These are phyloP conservation scores for Microtus ochrogaster DNA, from an alignment of 2,113 vertebrate genomes.

Conservation along the genomic window DNA sequence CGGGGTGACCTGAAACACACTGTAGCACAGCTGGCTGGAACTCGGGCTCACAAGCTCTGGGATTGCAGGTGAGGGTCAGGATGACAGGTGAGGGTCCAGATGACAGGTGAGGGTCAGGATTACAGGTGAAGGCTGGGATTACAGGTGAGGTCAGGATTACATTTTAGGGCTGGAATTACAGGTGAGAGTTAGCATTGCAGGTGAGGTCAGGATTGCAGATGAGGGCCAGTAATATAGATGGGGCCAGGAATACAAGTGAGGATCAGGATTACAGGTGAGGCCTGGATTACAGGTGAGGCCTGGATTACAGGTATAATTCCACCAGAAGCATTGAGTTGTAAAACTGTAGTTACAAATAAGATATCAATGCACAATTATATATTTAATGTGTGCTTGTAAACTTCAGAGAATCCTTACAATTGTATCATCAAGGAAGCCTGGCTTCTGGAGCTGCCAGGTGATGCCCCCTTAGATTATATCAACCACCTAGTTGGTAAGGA, in stretches of 20 bases:
- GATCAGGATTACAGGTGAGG: too few relatives aligned
- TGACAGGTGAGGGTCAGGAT: not conserved
- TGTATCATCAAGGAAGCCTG: not conserved
- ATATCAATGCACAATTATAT: not conserved
- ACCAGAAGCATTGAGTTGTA: not conserved
- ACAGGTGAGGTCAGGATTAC: too few relatives aligned
- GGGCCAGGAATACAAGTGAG: too few relatives aligned
- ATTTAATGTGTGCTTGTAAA: not conserved
- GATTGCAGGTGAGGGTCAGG: not conserved
- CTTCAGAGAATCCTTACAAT: not conserved
- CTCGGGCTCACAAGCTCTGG: not conserved
- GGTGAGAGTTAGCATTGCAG: too few relatives aligned
- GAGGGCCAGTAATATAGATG: too few relatives aligned
- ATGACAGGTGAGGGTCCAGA: not conserved
- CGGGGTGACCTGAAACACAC: not conserved
- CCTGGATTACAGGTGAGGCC: not conserved
- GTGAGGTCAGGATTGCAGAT: not conserved
- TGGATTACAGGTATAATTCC: not conserved
- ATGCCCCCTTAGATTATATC: not conserved
- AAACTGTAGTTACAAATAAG: not conserved
- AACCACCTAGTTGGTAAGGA: not conserved
- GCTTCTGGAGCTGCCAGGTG: slow-evolving; percentile 7
- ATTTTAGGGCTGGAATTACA: not conserved
- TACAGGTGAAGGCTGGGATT: not conserved
- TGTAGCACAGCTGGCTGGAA: not conserved